Conservation (phyloP, 2,113 vertebrate species). For the Lutjanus erythropterus region DNA sequence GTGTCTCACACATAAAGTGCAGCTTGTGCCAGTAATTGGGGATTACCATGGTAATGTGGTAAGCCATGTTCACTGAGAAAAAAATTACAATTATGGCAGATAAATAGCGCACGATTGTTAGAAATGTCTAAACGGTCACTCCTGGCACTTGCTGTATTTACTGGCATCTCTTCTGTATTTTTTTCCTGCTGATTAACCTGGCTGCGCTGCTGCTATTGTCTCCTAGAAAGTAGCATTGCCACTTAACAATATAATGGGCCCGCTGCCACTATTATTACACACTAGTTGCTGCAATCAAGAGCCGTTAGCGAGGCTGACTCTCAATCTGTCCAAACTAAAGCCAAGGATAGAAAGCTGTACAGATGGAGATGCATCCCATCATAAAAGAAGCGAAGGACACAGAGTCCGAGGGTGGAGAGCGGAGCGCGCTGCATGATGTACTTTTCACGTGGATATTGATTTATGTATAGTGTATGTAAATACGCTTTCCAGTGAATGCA, state of each 20-base stretch:
- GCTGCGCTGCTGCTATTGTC: slow-evolving; percentile 57
- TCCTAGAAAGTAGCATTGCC: slow-evolving; percentile 35
- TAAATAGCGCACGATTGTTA: slow-evolving; percentile 60
- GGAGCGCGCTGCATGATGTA: background rate
- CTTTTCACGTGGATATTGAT: slow-evolving; percentile 20
- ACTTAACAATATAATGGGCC: slow-evolving; percentile 66
- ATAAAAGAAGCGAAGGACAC: slow-evolving; percentile 26
- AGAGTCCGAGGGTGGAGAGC: too few species aligned
- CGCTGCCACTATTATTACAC: slow-evolving; percentile 48
- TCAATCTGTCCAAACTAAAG: slow-evolving; percentile 39
- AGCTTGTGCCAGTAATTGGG: slow-evolving; percentile 71
- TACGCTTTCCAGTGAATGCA: background rate
- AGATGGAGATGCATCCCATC: slow-evolving; percentile 33
- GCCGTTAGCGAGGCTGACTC: slow-evolving; percentile 31
- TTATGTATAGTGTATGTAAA: slow-evolving; percentile 28
- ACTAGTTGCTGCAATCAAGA: slow-evolving; percentile 49
- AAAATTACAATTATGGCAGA: slow-evolving; percentile 62
- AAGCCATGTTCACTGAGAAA: slow-evolving; percentile 52
- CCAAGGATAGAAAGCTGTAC: background rate
- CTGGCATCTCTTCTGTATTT: slow-evolving; percentile 39
- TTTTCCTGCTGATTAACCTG: slow-evolving; percentile 56
- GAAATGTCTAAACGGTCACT: slow-evolving; percentile 41
- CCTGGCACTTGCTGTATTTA: slow-evolving; percentile 35
- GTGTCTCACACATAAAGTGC: slow-evolving; percentile 39
- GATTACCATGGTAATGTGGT: slow-evolving; percentile 77